Evolutionary conservation across 2,888 invertebrate genomes (phyloP), one percentile per base, ranked within the genome.

Genomic region (Cerastoderma edule): DNA sequence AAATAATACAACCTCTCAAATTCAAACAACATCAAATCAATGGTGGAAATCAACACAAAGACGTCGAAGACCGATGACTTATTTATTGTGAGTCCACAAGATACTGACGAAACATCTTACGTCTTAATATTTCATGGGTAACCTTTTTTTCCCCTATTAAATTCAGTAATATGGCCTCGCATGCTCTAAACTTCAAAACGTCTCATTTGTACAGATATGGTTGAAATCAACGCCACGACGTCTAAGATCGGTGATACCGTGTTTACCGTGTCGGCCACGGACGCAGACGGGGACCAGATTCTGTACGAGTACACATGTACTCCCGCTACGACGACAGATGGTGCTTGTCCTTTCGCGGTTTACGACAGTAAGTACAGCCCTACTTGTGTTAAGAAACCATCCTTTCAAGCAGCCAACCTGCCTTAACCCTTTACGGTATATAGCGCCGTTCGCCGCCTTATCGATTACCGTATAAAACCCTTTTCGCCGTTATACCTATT

Each of bases 141-240:
- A 39, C 39, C 16, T 39, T 8, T 39, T 39, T 8, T 39, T 16
- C 10, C 8, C 8, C 39, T 39, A 39, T 39, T 39, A 10, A 39
- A 39, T 8, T 16, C 39, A 10, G 16, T 39, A 39, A 39, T 39
- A 39, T 39, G 8, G 10, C 39, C 16, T 39, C 8, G 10, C 8
- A 32, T 33, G 8, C 28, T 10, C 4, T 22, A 13, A 28, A 22
- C 16, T 39, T 39, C 39, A 39, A 10, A 39, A 16, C 16, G 16
- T 39, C 16, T n/a, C n/a, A n/a, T 39, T 53, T 30, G 27, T 39
- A 8, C 24, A 80, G 80, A 78, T 32, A 70, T 72, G 67, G 77
- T 80, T 3, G 75, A 78, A 66, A 71, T 80, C 6, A 77, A 80
- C 64, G 77, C 80, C 13, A 67, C 66, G 3, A 64, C 46, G 13